phyloP scores from a whole-genome alignment of 2,797 vertebrate genomes.

The Miichthys miiuy region DNA sequence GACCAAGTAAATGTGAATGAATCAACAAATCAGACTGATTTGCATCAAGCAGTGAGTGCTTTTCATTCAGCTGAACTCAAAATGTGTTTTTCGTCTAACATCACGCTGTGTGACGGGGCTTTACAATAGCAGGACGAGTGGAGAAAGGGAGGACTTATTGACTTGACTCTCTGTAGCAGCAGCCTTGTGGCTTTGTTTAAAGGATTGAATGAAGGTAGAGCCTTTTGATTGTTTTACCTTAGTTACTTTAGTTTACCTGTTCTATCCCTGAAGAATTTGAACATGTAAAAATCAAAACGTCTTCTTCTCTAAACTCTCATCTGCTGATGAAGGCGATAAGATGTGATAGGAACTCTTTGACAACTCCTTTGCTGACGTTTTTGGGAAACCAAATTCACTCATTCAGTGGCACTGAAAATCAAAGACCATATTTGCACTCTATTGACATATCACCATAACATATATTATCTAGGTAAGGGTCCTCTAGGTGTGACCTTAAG shows the following conservation, averaged over 20 bases:
- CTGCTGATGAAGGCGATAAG: neutral
- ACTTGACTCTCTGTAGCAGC: conserved; percentile 27
- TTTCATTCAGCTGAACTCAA: neutral
- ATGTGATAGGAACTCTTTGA: neutral
- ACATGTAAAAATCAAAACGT: too few species aligned
- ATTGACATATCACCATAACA: neutral
- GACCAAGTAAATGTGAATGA: neutral
- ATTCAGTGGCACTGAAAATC: neutral
- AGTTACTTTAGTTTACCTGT: too few species aligned
- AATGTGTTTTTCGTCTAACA: neutral
- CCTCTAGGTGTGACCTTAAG: neutral
- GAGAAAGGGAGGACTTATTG: conserved; percentile 15
- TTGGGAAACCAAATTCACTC: neutral
- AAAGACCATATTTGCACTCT: neutral
- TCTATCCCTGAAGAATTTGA: neutral
- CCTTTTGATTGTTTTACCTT: neutral
- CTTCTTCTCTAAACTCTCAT: neutral
- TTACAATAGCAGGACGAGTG: neutral
- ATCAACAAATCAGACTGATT: neutral
- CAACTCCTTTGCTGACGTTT: neutral
- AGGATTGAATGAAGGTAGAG: neutral
- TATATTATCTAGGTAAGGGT: neutral
- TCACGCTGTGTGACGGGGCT: neutral
- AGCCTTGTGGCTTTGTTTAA: conserved; percentile 7
- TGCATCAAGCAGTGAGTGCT: neutral